Evolutionary conservation across 2,113 vertebrate species (phyloP).

Genomic region (Scortum barcoo): DNA sequence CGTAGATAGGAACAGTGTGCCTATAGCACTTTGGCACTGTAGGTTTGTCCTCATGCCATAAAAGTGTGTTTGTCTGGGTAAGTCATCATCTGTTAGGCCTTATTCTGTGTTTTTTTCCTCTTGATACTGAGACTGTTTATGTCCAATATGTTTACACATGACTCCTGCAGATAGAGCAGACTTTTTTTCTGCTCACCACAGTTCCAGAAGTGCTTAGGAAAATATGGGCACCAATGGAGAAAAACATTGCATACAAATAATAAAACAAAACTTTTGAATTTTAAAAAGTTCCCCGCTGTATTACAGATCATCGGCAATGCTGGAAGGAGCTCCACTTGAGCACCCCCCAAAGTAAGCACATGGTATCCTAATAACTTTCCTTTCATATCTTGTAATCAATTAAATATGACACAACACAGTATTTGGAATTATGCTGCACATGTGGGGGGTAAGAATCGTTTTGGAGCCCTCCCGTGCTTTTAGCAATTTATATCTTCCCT

Average conservation of each 20-base stretch:
- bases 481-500: not conserved
- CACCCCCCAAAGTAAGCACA: not conserved
- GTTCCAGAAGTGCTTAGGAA: constrained; percentile 11
- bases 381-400: not conserved
- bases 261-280: not conserved
- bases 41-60: not conserved
- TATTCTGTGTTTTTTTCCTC: not conserved
- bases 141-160: constrained; percentile 12
- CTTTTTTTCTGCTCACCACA: not conserved
- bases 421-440: not conserved
- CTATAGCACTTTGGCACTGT: not conserved
- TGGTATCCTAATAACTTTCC: not conserved
- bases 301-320: not conserved
- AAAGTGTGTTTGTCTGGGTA: not conserved
- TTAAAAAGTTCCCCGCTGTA: not conserved
- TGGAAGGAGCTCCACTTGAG: not conserved
- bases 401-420: not conserved
- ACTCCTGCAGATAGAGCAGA: not conserved
- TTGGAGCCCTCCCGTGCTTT: not conserved
- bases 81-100: not conserved
- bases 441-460: not conserved
- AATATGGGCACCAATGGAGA: constrained; percentile 20
- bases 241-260: not conserved
- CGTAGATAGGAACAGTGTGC: not conserved
- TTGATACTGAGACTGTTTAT: not conserved